Percentiles rank a stretch among this genome's conserved stretches.
These are phyloP conservation scores for Knipowitschia caucasica DNA, from an alignment of 2,797 vertebrate genomes.

Conservation along the genomic window DNA sequence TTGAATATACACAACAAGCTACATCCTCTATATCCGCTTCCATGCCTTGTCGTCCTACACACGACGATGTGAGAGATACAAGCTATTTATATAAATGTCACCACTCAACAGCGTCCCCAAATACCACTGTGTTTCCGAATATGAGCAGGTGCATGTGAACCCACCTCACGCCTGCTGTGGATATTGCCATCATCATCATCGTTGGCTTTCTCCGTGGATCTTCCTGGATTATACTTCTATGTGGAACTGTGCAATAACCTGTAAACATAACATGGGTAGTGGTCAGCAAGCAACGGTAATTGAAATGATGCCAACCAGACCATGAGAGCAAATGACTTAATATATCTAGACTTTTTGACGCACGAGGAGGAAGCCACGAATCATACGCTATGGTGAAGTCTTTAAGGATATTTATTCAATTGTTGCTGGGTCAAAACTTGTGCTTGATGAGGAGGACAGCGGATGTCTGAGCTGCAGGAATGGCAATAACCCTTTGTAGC, in stretches of 20 bases:
- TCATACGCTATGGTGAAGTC: neutral
- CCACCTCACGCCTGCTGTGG: neutral
- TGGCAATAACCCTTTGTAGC: neutral
- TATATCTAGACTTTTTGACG: constrained; percentile 11
- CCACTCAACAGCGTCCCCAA: constrained; percentile 30
- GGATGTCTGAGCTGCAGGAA: neutral
- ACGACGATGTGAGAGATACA: constrained; percentile 48
- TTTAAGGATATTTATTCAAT: constrained; percentile 7
- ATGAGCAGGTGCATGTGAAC: constrained; percentile 11
- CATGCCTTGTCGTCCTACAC: constrained; percentile 57
- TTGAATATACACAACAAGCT: constrained; percentile 30
- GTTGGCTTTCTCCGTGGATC: neutral
- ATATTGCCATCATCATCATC: neutral
- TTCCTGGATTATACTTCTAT: neutral
- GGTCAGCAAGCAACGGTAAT: neutral
- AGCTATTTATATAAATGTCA: constrained; percentile 61
- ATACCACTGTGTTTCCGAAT: constrained; percentile 19
- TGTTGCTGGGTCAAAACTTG: constrained; percentile 13
- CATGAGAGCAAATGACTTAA: constrained; percentile 8
- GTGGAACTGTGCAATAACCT: neutral
- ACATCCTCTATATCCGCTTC: constrained; percentile 28
- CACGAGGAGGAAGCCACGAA: constrained; percentile 5
- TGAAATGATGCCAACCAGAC: constrained; percentile 9
- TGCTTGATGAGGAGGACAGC: neutral
- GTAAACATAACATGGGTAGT: neutral